phyloP scores from a whole-genome alignment of 1,140 invertebrate species.

The Aphidius ervi region DNA sequence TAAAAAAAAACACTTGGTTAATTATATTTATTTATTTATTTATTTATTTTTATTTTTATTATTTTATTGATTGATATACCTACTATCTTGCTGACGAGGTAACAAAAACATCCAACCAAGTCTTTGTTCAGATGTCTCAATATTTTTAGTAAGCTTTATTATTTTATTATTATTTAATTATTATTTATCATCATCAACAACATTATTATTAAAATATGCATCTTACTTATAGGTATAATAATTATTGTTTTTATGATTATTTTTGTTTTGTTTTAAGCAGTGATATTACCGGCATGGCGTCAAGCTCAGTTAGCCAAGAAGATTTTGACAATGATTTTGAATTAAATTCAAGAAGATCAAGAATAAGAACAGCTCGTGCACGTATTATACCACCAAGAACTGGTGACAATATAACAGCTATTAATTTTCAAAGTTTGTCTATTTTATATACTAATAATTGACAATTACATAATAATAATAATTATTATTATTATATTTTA shows the following conservation, averaged over 20 bases:
- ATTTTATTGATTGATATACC: no score
- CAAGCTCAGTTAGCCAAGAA: constrained; percentile 65
- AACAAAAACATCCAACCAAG: not conserved
- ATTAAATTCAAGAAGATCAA: constrained; percentile 52
- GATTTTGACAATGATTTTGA: constrained; percentile 63
- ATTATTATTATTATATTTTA: constrained; percentile 24
- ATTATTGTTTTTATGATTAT: constrained; percentile 1
- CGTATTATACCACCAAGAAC: constrained; percentile 51
- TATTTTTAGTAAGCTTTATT: constrained; percentile 40
- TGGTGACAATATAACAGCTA: constrained; percentile 32
- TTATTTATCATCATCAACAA: not conserved
- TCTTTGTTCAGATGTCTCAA: constrained; percentile 43
- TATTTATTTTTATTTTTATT: no score
- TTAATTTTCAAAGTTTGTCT: constrained; percentile 40
- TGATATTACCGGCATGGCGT: constrained; percentile 56
- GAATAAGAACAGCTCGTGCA: constrained; percentile 56
- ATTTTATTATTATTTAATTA: constrained; percentile 8
- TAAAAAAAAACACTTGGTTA: no score
- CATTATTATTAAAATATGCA: no score
- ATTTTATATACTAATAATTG: not conserved
- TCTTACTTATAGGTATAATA: not conserved
- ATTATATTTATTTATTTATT: no score
- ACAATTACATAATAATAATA: not conserved
- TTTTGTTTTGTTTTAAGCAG: constrained; percentile 21
- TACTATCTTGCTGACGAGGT: not conserved